Base-by-base conservation (phyloP, 2,113 vertebrate species). In the Perccottus glenii region DNA sequence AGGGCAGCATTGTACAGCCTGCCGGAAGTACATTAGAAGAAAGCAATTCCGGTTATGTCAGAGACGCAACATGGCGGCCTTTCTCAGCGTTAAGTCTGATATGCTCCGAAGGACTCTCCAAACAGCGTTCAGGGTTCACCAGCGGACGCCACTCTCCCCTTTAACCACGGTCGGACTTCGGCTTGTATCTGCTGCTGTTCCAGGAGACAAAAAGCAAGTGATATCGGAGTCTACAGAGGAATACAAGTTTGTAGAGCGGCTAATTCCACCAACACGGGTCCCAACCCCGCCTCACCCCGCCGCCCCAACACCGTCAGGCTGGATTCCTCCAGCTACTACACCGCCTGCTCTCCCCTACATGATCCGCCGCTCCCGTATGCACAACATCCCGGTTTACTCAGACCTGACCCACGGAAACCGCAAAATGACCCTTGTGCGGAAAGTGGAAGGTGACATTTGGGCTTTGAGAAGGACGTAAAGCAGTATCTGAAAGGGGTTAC, bases 381-480 rank as follows among this genome's bases (percentile, higher is more conserved):
- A 98, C 89, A 98, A 96, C 64, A 48, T 97, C 33, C 95, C 96
- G 0, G 94, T 98, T 9, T 98, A 98, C 78, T 93, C 68, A 0
- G 93, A 96, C 67, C 66, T 93, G 47, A 96, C 93, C 2, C 83
- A 93, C 9, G 91, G 94, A 9, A 93, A 87, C 78, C 91, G 94
- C 7, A 88, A 75, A 60, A 93, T 90, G 50, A 98, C 96, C 0
- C 53, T 96, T 14, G 76, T 98, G 35, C 89, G 95, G 2, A 96
- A 94, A 67, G 93, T 98, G 47, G 95, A 96, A 55, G 95, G 96
- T 0, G 93, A 98, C 70, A 96, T 98, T 9, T 98, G 96, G 96
- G 94, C 94, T 19, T 98, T 62, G 89, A 97, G 66, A 90, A 90
- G 32, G 95, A 96, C 33, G 89, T 96, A 63, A 93, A 89, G 80